Percentiles rank a stretch among this genome's conserved stretches.
These are phyloP conservation scores for Brachyhypopomus occidentalis DNA, from an alignment of 2,113 vertebrate species.

Conservation along the genomic window DNA sequence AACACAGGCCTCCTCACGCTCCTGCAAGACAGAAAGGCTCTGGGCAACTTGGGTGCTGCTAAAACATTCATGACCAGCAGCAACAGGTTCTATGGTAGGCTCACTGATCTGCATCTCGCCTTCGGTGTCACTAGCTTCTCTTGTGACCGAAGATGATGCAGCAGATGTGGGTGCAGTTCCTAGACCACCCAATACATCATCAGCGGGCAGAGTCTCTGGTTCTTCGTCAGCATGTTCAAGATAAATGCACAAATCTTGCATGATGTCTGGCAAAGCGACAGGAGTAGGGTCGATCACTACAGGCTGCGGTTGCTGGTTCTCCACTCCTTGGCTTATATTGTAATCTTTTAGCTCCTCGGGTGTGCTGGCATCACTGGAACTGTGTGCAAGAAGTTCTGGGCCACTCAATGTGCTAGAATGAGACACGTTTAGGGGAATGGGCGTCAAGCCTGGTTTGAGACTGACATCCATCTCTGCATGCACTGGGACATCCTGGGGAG, in stretches of 20 bases:
- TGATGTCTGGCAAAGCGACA: slow-evolving; percentile 51
- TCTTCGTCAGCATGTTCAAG: slow-evolving; percentile 60
- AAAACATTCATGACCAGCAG: slow-evolving; percentile 33
- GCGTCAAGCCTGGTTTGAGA: slow-evolving; percentile 24
- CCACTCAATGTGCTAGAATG: slow-evolving; percentile 74
- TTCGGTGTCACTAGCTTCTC: slow-evolving; percentile 76
- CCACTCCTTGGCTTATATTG: slow-evolving; percentile 64
- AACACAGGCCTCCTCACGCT: slow-evolving; percentile 56
- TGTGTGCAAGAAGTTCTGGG: slow-evolving; percentile 69
- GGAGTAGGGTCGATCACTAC: slow-evolving; percentile 27
- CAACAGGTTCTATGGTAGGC: slow-evolving; percentile 36
- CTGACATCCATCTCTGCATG: slow-evolving; percentile 13
- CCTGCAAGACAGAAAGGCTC: slow-evolving; percentile 65
- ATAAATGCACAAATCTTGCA: slow-evolving; percentile 65
- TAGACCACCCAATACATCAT: slow-evolving; percentile 67
- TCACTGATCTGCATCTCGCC: slow-evolving; percentile 72
- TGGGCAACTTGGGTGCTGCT: slow-evolving; percentile 53
- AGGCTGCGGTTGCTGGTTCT: slow-evolving; percentile 53
- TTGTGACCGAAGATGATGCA: slow-evolving; percentile 69
- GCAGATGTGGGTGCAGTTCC: slow-evolving; percentile 66
- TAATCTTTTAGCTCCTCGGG: slow-evolving; percentile 76
- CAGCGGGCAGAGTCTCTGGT: slow-evolving; percentile 68
- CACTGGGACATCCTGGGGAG: background rate
- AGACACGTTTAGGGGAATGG: slow-evolving; percentile 59
- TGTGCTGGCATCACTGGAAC: slow-evolving; percentile 77